phyloP scores from a whole-genome alignment of 2,113 vertebrate species.

The Saiga tatarica region DNA sequence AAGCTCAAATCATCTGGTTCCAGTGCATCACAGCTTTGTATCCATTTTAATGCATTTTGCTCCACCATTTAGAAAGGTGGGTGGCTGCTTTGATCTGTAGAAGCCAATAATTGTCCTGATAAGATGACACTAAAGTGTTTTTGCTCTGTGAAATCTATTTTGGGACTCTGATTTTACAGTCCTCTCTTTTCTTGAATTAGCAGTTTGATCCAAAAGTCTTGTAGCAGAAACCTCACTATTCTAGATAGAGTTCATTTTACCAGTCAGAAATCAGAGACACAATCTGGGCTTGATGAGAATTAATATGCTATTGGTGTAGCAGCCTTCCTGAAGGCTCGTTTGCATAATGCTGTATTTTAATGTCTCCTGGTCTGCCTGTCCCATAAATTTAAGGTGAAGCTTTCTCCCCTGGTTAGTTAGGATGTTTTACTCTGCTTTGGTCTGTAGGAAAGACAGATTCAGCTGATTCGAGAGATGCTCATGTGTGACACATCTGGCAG shows the following conservation, averaged over 20 bases:
- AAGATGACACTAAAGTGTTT: constrained; percentile 33
- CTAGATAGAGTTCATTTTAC: constrained; percentile 62
- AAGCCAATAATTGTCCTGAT: constrained; percentile 62
- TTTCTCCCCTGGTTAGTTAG: constrained; percentile 50
- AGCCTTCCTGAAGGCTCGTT: constrained; percentile 52
- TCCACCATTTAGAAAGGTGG: constrained; percentile 52
- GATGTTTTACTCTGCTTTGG: constrained; percentile 60
- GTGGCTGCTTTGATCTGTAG: constrained; percentile 59
- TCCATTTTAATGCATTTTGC: constrained; percentile 62
- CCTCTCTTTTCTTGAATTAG: constrained; percentile 41
- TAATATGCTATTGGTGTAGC: constrained; percentile 67
- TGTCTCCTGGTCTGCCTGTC: constrained; percentile 59
- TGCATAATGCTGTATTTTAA: constrained; percentile 71
- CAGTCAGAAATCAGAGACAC: constrained; percentile 56
- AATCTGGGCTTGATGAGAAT: constrained; percentile 60
- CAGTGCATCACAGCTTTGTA: constrained; percentile 43
- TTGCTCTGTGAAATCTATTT: constrained; percentile 30
- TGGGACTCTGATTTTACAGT: constrained; percentile 28
- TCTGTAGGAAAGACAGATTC: constrained; percentile 93
- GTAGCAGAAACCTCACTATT: constrained; percentile 40
- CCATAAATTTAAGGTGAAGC: constrained; percentile 70
- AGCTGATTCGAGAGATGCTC: constrained; percentile 95
- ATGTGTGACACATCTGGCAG: constrained; percentile 93
- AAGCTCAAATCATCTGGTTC: constrained; percentile 46
- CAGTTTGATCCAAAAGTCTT: constrained; percentile 45